Percentiles rank a stretch among this genome's conserved stretches.
Evolutionary conservation across 2,113 vertebrate genomes (phyloP).

Genomic region (Oreotragus oreotragus): DNA sequence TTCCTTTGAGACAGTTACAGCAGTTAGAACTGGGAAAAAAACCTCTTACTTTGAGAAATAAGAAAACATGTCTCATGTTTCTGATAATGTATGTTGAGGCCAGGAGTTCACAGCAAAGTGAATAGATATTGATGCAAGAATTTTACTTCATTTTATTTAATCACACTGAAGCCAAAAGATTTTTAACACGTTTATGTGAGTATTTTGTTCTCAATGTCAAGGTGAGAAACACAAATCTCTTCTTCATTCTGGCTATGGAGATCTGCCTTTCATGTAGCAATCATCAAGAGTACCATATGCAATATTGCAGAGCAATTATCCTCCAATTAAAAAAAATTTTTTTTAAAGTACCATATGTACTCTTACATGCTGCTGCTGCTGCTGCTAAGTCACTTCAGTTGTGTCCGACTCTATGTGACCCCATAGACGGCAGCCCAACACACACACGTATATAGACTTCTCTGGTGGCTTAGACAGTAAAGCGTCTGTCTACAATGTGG

Average conservation of each 20-base stretch:
- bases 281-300: background rate
- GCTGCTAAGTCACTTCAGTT: no score
- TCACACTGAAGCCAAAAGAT: background rate
- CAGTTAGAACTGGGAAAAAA: background rate
- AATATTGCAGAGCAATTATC: background rate
- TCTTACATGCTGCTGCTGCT: background rate
- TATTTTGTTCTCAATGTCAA: slow-evolving; percentile 26
- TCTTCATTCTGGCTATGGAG: background rate
- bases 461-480: no score
- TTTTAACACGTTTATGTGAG: background rate
- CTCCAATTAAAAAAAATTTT: background rate
- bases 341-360: background rate
- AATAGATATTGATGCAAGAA: background rate
- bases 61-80: background rate
- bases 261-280: background rate
- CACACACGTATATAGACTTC: no score
- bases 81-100: background rate
- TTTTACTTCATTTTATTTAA: background rate
- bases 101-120: background rate
- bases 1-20: slow-evolving; percentile 23
- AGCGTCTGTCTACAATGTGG: no score
- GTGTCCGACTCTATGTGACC: no score
- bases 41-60: background rate
- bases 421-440: no score
- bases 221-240: background rate